A percentile compares a stretch with the other conserved stretches of the same genome.
Conservation (phyloP, 2,888 invertebrate species). For the Rapana venosa region DNA sequence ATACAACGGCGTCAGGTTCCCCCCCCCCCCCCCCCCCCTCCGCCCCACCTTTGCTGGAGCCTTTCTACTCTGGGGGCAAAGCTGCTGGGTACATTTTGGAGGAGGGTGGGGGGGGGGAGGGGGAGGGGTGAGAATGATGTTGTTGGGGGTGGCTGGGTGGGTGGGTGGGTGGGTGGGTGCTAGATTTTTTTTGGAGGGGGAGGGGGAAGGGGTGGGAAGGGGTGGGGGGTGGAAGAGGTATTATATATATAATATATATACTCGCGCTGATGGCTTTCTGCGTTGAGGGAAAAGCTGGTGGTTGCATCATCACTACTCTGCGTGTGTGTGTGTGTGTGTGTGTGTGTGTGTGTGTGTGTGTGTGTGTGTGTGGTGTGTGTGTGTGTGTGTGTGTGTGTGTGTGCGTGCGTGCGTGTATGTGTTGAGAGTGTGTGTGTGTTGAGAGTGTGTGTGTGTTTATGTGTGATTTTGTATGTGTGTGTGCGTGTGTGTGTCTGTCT, state of each 20-base stretch:
- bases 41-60: too few species aligned
- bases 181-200: not conserved
- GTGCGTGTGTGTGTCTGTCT: not conserved
- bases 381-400: not conserved
- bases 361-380: not conserved
- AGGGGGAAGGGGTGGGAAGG: not conserved
- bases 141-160: not conserved
- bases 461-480: not conserved
- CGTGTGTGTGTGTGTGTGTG: not conserved
- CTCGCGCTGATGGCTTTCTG: not conserved
- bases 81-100: too few species aligned
- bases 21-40: not conserved
- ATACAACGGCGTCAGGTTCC: too few species aligned
- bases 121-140: not conserved
- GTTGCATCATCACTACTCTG: not conserved
- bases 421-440: not conserved
- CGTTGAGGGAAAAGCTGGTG: not conserved
- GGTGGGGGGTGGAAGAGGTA: not conserved
- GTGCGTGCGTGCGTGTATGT: not conserved
- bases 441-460: not conserved
- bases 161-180: not conserved
- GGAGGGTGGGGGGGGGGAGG: too few species aligned
- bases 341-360: not conserved
- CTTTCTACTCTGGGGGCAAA: too few species aligned
- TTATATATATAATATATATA: not conserved